Conservation (phyloP, 2,113 vertebrate species). For the Calidris pugnax region DNA sequence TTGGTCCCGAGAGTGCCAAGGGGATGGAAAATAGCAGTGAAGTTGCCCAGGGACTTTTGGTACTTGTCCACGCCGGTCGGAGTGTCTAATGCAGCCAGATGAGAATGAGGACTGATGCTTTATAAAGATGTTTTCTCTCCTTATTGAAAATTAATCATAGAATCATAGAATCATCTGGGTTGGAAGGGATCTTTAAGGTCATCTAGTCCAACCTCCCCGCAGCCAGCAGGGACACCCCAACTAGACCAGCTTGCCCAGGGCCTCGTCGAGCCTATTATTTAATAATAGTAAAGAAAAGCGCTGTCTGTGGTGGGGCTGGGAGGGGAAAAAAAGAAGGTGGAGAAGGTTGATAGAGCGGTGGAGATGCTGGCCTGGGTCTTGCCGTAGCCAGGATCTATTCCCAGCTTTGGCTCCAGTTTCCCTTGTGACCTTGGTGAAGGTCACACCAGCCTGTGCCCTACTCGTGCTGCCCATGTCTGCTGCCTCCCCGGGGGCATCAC, state of each 20-base stretch:
- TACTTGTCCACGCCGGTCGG: background rate
- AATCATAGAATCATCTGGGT: too few species aligned
- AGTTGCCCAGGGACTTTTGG: background rate
- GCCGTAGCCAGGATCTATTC: background rate
- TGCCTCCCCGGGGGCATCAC: background rate
- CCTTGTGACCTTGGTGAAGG: background rate
- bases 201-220: too few species aligned
- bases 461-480: background rate
- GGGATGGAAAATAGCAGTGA: background rate
- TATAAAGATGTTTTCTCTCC: background rate
- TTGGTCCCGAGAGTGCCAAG: background rate
- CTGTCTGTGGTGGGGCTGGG: background rate
- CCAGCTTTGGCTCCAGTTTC: background rate
- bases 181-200: too few species aligned
- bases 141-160: background rate
- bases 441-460: fast-evolving
- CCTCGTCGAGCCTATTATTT: too few species aligned
- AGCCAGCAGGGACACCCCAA: too few species aligned
- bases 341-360: background rate
- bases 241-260: too few species aligned
- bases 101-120: background rate
- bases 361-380: background rate
- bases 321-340: background rate
- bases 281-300: too few species aligned
- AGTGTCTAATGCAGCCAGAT: background rate